Conservation (phyloP, 2,113 vertebrate species). For the Menura novaehollandiae region DNA sequence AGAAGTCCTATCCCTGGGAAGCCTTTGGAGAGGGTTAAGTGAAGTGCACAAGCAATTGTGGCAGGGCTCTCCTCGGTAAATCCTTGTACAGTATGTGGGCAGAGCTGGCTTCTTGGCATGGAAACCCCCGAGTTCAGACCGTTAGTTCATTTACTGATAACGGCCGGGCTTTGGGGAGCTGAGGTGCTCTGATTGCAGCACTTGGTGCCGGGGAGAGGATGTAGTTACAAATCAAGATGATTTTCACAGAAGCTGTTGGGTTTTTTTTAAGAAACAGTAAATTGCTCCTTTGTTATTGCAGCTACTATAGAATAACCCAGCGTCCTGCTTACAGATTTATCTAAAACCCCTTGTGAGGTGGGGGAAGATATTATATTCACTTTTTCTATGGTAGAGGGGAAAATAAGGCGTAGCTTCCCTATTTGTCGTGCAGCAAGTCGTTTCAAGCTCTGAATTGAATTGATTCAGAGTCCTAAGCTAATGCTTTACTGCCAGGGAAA, state of each 20-base stretch:
- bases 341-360: not conserved
- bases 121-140: not conserved
- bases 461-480: not conserved
- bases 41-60: constrained; percentile 4
- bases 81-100: not conserved
- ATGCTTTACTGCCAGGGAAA: not conserved
- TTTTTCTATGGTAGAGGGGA: not conserved
- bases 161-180: not conserved
- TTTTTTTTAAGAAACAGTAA: not conserved
- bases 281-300: not conserved
- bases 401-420: not conserved
- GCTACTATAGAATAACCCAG: not conserved
- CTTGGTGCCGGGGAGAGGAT: not conserved
- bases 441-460: not conserved
- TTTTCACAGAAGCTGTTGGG: not conserved
- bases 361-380: not conserved
- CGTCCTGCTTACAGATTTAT: not conserved
- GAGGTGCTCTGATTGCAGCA: constrained; percentile 13
- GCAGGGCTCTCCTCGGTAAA: not conserved
- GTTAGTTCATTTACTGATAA: not conserved
- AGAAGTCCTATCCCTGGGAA: constrained; percentile 53
- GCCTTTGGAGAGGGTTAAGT: constrained; percentile 48
- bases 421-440: not conserved
- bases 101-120: not conserved
- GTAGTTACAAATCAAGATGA: not conserved